phyloP scores from a whole-genome alignment of 2,797 vertebrate species.

The Petrocephalus sullivani region DNA sequence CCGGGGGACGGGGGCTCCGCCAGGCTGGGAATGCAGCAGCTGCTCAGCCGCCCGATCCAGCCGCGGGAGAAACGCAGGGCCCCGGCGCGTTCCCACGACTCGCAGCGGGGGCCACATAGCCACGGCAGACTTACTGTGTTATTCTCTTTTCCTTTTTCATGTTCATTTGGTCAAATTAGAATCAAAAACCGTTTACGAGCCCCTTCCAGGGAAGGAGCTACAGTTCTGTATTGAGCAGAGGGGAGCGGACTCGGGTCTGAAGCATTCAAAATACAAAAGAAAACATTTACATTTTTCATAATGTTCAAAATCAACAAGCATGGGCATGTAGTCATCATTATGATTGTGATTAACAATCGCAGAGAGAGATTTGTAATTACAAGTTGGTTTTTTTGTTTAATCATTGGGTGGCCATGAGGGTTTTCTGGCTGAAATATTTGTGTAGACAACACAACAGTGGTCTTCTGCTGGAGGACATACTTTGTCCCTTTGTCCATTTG shows the following conservation, averaged over 20 bases:
- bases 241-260: not conserved
- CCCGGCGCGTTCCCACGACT: not conserved
- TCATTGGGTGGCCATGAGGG: not conserved
- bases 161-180: not conserved
- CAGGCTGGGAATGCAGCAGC: not conserved
- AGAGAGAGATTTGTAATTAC: conserved; percentile 1
- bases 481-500: not conserved
- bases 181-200: not conserved
- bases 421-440: conserved; percentile 9
- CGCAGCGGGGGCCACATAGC: not conserved
- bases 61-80: not conserved
- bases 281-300: not conserved
- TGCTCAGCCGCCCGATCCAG: not conserved
- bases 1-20: not conserved
- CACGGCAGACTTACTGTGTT: not conserved
- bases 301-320: not conserved
- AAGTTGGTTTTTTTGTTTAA: not conserved
- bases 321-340: not conserved
- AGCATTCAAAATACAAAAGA: not conserved
- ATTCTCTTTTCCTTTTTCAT: not conserved
- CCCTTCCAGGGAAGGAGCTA: not conserved
- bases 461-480: not conserved
- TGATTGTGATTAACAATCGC: not conserved
- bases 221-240: not conserved
- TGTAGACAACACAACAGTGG: not conserved